Percentiles rank a stretch among this genome's conserved stretches.
These are phyloP conservation scores for Misgurnus mizolepis DNA, from an alignment of 2,113 vertebrate genomes.

Conservation along the genomic window DNA sequence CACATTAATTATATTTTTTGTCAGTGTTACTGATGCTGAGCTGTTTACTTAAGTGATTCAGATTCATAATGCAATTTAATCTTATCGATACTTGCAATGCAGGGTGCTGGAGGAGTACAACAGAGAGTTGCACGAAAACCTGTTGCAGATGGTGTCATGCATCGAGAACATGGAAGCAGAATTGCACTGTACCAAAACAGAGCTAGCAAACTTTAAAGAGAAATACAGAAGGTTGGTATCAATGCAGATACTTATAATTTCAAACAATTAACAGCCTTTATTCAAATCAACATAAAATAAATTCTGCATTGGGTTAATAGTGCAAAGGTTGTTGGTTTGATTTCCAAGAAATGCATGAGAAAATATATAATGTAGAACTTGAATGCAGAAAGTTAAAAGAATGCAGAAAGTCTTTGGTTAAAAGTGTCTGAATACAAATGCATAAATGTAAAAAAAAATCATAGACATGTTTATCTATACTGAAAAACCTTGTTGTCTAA, in stretches of 20 bases:
- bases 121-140: conserved; percentile 72
- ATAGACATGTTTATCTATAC: not conserved
- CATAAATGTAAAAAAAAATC: too few relatives aligned
- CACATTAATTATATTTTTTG: not conserved
- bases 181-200: conserved; percentile 70
- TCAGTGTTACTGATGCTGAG: not conserved
- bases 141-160: conserved; percentile 71
- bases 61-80: not conserved
- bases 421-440: too few relatives aligned
- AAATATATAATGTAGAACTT: too few relatives aligned
- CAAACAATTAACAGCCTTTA: too few relatives aligned
- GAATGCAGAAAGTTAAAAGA: too few relatives aligned
- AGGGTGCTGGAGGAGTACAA: conserved; percentile 74
- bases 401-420: too few relatives aligned
- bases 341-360: too few relatives aligned
- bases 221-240: conserved; percentile 71
- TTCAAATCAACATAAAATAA: too few relatives aligned
- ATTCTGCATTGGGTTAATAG: too few relatives aligned
- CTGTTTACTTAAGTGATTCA: not conserved
- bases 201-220: conserved; percentile 69
- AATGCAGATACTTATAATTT: not conserved
- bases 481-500: not conserved
- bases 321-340: too few relatives aligned
- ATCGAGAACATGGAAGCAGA: conserved; percentile 75
- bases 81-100: conserved; percentile 33